Percentiles rank a stretch among this genome's conserved stretches.
phyloP scores from a whole-genome alignment of 2,797 vertebrate species.

The Spheniscus humboldti region DNA sequence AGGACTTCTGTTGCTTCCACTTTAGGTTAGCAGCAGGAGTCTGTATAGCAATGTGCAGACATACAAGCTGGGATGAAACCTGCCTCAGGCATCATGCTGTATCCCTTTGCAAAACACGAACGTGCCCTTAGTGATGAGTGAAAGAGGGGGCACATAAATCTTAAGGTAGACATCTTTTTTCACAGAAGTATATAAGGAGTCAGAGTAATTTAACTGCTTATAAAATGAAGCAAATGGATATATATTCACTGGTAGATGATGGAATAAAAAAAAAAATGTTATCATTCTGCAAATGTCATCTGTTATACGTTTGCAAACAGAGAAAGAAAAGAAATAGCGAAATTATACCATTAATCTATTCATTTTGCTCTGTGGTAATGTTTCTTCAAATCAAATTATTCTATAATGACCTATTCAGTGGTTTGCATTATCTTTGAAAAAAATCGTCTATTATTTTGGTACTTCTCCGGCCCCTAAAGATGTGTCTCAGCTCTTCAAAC shows the following conservation, averaged over 20 bases:
- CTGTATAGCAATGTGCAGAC: neutral
- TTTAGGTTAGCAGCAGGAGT: neutral
- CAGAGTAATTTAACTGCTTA: neutral
- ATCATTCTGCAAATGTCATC: neutral
- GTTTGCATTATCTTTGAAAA: constrained; percentile 7
- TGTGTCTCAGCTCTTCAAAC: neutral
- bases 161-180: neutral
- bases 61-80: neutral
- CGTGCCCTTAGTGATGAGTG: neutral
- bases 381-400: constrained; percentile 25
- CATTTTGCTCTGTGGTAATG: neutral
- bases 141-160: neutral
- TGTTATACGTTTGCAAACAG: neutral
- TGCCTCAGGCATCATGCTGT: neutral
- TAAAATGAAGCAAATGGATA: neutral
- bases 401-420: constrained; percentile 24
- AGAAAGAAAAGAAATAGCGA: neutral
- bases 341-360: constrained; percentile 1
- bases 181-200: neutral
- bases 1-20: neutral
- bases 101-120: neutral
- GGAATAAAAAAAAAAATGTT: neutral
- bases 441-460: neutral
- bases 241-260: neutral
- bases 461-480: neutral